These are phyloP conservation scores for Meloidogyne floridensis DNA, from an alignment of 1,140 invertebrate species.

Conservation along the genomic window DNA sequence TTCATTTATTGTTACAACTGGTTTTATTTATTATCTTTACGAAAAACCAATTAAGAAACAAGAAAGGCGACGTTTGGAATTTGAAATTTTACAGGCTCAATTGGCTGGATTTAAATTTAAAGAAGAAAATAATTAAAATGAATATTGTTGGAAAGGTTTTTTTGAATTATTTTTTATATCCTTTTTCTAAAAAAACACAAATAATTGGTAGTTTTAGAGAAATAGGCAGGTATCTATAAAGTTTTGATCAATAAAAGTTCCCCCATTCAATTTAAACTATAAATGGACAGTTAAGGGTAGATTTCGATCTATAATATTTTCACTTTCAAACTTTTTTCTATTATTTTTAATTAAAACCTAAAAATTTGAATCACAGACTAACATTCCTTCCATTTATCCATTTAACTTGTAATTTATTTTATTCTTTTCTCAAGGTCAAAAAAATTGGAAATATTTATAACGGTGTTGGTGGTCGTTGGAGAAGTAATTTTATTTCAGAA, in stretches of 20 bases:
- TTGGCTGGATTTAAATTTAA: constrained; percentile 49
- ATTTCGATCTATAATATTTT: too few species aligned
- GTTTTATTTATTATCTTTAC: constrained; percentile 49
- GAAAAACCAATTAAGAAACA: constrained; percentile 49
- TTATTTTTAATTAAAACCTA: too few species aligned
- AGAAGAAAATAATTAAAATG: background rate
- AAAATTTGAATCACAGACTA: too few species aligned
- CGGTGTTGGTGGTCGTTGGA: background rate
- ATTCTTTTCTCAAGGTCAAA: background rate
- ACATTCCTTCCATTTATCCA: constrained; percentile 12
- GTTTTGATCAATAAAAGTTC: too few species aligned
- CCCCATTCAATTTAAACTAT: too few species aligned
- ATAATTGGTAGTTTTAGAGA: too few species aligned
- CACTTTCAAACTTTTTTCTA: too few species aligned
- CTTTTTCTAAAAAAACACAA: too few species aligned
- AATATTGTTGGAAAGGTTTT: background rate
- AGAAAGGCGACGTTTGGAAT: constrained; percentile 47
- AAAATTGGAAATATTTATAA: background rate
- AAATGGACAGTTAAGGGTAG: too few species aligned
- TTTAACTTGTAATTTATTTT: too few species aligned
- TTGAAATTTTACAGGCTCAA: constrained; percentile 54
- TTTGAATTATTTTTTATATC: background rate
- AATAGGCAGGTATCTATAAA: too few species aligned
- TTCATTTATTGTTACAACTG: background rate
- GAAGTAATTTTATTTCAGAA: background rate